These are phyloP conservation scores for Anodontia alba DNA, from an alignment of 2,888 invertebrate species.

Conservation along the genomic window DNA sequence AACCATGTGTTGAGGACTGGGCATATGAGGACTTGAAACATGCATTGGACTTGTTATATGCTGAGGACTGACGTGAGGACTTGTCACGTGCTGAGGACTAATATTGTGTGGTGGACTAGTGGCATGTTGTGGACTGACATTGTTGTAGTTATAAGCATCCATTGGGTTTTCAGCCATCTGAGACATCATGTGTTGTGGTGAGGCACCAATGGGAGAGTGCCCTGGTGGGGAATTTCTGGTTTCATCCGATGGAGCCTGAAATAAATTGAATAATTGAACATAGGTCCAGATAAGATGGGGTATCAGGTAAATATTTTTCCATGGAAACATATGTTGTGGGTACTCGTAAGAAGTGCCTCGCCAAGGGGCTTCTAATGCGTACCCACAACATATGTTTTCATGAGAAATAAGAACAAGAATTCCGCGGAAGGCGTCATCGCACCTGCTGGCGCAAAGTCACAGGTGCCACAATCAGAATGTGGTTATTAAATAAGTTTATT, in stretches of 20 bases:
- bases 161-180: slow-evolving; percentile 50
- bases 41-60: slow-evolving; percentile 23
- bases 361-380: too few species aligned
- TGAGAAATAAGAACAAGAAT: too few species aligned
- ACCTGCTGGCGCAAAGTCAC: too few species aligned
- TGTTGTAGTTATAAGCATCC: slow-evolving; percentile 14
- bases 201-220: slow-evolving; percentile 51
- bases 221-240: slow-evolving; percentile 62
- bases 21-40: slow-evolving; percentile 34
- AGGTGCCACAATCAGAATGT: too few species aligned
- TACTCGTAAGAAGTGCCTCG: too few species aligned
- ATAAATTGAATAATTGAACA: slow-evolving; percentile 24
- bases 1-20: slow-evolving; percentile 43
- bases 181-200: slow-evolving; percentile 56
- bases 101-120: slow-evolving; percentile 44
- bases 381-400: too few species aligned
- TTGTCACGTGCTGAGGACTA: slow-evolving; percentile 48
- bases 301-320: too few species aligned
- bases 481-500: too few species aligned
- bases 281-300: too few species aligned
- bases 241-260: slow-evolving; percentile 69
- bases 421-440: too few species aligned
- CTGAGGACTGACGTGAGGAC: slow-evolving; percentile 43
- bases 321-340: too few species aligned
- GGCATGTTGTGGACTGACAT: slow-evolving; percentile 40